Evolutionary conservation across 1,140 invertebrate species (phyloP), one percentile per base, ranked within the genome.

Genomic region (Phocides pigmalion): DNA sequence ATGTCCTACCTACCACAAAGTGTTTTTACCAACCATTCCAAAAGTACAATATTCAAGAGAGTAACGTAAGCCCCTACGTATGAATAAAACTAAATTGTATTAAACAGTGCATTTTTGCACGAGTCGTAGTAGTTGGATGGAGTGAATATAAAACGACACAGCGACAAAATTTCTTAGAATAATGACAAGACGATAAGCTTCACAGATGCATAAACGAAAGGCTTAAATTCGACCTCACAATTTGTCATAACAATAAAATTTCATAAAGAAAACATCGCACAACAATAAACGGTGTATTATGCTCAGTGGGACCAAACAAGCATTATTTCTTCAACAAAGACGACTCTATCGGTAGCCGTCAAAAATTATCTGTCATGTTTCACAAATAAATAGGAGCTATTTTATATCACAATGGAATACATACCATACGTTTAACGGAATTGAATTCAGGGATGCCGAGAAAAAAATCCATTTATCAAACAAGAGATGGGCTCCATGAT

Each of bases 381-480:
- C 77, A 84, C 80, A 85, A 83, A 89, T 87, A 88, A 87, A 90
- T 90, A 87, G 80, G 69, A 76, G 68, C 74, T 76, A 80, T 88
- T 88, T 82, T 76, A 79, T 84, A 82, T 79, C 66, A 88, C 81
- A 89, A 90, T 86, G 68, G 81, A 70, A 68, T 77, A 70, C 68
- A 75, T 72, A 67, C 64, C 68, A 59, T 74, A 71, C 74, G 63
- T 63, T 72, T 70, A 75, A 72, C 70, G 64, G 63, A 75, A 73
- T 77, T 76, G 76, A 79, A 85, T 83, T 79, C 72, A 77, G 71
- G 68, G 68, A 63, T 69, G 74, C 74, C 74, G 72, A 79, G 70
- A 80, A 88, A 87, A 83, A 89, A 84, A 32, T 80, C 78, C 83
- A 82, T 89, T 87, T 89, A 86, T 86, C 84, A 81, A 82, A 81